Conservation (phyloP, 2,113 vertebrate species). For the Todiramphus chloris region DNA sequence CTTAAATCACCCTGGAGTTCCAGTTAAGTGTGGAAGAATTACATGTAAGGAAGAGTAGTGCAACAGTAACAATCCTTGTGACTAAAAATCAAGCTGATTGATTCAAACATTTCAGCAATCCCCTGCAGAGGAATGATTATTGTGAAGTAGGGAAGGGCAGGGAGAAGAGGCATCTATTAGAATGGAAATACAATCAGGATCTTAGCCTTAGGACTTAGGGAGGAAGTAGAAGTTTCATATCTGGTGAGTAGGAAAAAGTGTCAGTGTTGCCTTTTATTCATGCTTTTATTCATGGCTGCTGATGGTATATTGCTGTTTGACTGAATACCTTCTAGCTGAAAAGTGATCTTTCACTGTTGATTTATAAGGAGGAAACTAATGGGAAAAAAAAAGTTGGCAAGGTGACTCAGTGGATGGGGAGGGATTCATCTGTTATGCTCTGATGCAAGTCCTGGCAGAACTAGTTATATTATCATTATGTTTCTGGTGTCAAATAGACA, state of each 20-base stretch:
- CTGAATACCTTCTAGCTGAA: slow-evolving; percentile 16
- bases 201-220: not conserved
- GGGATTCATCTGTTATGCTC: slow-evolving; percentile 38
- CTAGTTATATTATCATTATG: slow-evolving; percentile 44
- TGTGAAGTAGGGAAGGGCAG: not conserved
- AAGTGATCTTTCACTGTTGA: slow-evolving; percentile 48
- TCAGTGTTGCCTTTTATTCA: not conserved
- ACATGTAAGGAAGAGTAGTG: not conserved
- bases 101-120: not conserved
- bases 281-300: not conserved
- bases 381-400: slow-evolving; percentile 23
- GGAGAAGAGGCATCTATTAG: not conserved
- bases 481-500: slow-evolving; percentile 54
- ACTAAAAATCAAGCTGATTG: not conserved
- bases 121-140: not conserved
- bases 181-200: not conserved
- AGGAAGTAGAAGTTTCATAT: not conserved
- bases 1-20: not conserved
- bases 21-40: not conserved
- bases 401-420: slow-evolving; percentile 30
- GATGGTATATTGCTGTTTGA: slow-evolving; percentile 39
- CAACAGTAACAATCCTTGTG: not conserved
- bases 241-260: not conserved
- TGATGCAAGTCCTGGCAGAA: slow-evolving; percentile 36
- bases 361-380: slow-evolving; percentile 52